Percentiles rank a stretch among this genome's conserved stretches.
Conservation (phyloP, 1,140 invertebrate genomes). For the Philaenus spumarius region DNA sequence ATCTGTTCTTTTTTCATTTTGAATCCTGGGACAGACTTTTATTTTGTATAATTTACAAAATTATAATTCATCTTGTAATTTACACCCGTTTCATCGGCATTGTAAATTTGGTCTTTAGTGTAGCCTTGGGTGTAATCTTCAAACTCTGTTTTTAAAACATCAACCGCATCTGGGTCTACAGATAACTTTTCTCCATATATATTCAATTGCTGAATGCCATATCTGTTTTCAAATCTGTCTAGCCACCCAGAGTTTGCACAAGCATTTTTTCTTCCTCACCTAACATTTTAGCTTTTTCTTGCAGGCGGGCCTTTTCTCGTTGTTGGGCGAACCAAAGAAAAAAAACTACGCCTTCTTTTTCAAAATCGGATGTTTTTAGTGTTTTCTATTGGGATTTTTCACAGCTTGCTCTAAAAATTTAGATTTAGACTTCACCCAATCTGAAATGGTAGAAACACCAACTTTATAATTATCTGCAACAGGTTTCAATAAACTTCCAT, state of each 20-base stretch:
- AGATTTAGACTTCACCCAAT: slow-evolving; percentile 1
- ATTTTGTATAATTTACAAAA: too few species aligned
- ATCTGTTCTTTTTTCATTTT: slow-evolving; percentile 24
- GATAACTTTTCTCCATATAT: slow-evolving; percentile 7
- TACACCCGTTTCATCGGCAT: slow-evolving; percentile 24
- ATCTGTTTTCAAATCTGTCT: slow-evolving; percentile 7
- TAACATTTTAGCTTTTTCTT: slow-evolving; percentile 7
- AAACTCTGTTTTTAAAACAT: slow-evolving; percentile 5
- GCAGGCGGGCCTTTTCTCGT: slow-evolving; percentile 5
- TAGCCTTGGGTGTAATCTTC: slow-evolving; percentile 2
- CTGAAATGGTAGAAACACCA: neutral
- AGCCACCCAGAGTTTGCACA: neutral
- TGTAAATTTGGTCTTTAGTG: slow-evolving; percentile 23
- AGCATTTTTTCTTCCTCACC: neutral
- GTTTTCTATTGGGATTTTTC: neutral
- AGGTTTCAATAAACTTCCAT: neutral
- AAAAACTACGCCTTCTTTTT: neutral
- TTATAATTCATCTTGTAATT: slow-evolving; percentile 11
- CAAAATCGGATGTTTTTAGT: neutral
- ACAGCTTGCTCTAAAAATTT: slow-evolving; percentile 1
- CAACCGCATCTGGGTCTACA: slow-evolving; percentile 1
- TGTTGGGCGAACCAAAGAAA: slow-evolving; percentile 8
- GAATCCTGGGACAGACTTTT: slow-evolving; percentile 3
- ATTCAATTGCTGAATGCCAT: slow-evolving; percentile 2
- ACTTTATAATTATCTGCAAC: neutral